These are phyloP conservation scores for Drusus annulatus DNA, from an alignment of 1,140 invertebrate species.

Conservation along the genomic window DNA sequence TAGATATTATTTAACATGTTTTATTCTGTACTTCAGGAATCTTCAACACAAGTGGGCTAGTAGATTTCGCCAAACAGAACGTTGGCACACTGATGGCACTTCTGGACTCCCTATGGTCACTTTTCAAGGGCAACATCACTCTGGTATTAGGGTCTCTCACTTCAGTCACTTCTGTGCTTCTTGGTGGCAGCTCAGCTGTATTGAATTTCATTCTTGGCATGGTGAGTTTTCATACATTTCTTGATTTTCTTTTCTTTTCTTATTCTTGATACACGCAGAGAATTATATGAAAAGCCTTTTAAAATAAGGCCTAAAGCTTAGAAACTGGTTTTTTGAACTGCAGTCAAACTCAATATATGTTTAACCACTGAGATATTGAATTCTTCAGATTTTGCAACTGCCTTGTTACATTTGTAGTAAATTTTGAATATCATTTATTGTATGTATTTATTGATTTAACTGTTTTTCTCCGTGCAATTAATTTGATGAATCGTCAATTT, in stretches of 20 bases:
- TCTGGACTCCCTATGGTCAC: constrained; percentile 92
- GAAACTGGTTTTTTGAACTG: no score
- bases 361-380: no score
- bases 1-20: neutral
- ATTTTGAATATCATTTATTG: no score
- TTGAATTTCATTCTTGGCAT: constrained; percentile 94
- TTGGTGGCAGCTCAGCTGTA: constrained; percentile 94
- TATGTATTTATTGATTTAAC: no score
- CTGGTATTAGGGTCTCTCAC: constrained; percentile 90
- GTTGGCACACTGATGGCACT: constrained; percentile 92
- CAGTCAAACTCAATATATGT: no score
- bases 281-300: no score
- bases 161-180: constrained; percentile 87
- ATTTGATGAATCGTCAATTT: neutral
- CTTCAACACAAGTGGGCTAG: constrained; percentile 82
- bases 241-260: no score
- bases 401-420: no score
- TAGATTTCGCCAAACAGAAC: constrained; percentile 92
- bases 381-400: no score
- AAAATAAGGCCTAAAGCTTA: no score
- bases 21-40: constrained; percentile 71
- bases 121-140: constrained; percentile 93
- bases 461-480: no score
- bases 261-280: no score
- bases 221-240: constrained; percentile 70